Base-by-base conservation (phyloP, 2,888 invertebrate species). In the Pyrochroa serraticornis region DNA sequence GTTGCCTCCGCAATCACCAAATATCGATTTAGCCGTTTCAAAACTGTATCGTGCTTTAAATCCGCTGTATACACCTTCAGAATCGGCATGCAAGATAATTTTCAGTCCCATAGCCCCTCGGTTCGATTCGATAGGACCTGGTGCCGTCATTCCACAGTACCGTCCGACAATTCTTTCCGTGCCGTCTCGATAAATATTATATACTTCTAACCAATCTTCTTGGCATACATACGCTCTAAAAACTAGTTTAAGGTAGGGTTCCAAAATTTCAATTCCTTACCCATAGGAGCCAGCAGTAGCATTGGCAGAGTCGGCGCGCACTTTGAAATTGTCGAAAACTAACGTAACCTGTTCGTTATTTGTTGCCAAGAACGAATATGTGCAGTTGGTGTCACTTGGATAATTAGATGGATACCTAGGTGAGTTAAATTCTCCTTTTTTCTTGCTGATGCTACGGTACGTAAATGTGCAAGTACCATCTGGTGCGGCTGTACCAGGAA, bases 341-440 rank as follows among this genome's bases (percentile, higher is more conserved):
- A 95, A 85, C 58, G 92, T 91, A 73, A 94, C 94, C 81, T 95
- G 94, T 77, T 95, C 94, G 77, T 91, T 91, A 63, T 90, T 88
- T 66, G 89, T 89, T 50, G 92, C 92, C 72, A 90, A 82, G 80
- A 97, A 94, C 74, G 90, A 85, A 83, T 93, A 98, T 60, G 94
- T 92, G 84, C 97, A 97, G 82, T 93, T 93, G 66, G 92, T 95
- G 79, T 90, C 91, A 74, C 95, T 93, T 64, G 97, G 97, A 84
- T 98, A 98, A 82, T 95, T 93, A 75, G 95, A 93, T 74, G 97
- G 97, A 85, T 95, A 95, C 60, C 96, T 88, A 13, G 97, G 97
- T 49, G 96, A 96, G 82, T 97, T 97, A 79, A 97, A 92, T 76
- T 94, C 93, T 46, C 95, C 95, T 58, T 88, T 87, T 79, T 93